phyloP scores from a whole-genome alignment of 1,140 invertebrate species.

The Cyphomyrmex costatus region DNA sequence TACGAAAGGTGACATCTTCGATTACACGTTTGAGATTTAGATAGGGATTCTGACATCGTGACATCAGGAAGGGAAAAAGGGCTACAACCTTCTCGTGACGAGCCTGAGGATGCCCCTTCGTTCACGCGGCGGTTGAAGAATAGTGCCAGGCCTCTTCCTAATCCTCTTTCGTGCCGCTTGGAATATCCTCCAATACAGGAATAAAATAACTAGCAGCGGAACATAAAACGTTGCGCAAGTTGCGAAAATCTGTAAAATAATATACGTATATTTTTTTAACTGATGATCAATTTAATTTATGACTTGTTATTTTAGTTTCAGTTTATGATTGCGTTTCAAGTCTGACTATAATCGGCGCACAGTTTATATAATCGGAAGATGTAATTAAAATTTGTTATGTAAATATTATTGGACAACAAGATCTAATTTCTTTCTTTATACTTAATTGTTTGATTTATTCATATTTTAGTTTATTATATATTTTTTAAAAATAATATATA shows the following conservation, averaged over 20 bases:
- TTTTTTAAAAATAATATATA: no score
- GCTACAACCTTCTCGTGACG: conserved; percentile 80
- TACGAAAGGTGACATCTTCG: conserved; percentile 30
- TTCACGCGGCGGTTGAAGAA: conserved; percentile 82
- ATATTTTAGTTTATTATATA: no score
- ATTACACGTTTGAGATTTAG: conserved; percentile 22
- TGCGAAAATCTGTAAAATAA: conserved; percentile 91
- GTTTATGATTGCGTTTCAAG: no score
- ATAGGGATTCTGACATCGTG: not conserved
- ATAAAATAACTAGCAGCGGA: conserved; percentile 94
- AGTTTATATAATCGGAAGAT: no score
- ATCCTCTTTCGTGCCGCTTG: conserved; percentile 94
- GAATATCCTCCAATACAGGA: conserved; percentile 97
- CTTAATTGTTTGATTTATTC: no score
- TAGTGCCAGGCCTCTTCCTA: conserved; percentile 88
- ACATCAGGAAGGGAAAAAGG: not conserved
- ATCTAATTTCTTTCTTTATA: no score
- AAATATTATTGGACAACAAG: no score
- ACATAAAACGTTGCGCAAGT: conserved; percentile 97
- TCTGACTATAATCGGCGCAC: no score
- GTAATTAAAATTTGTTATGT: no score
- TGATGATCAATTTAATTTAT: no score
- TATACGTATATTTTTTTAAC: no score
- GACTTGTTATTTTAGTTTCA: no score
- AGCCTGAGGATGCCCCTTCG: conserved; percentile 84